Percentiles rank a stretch among this genome's conserved stretches.
Evolutionary conservation across 2,888 invertebrate genomes (phyloP).

Genomic region (Spisula solida): DNA sequence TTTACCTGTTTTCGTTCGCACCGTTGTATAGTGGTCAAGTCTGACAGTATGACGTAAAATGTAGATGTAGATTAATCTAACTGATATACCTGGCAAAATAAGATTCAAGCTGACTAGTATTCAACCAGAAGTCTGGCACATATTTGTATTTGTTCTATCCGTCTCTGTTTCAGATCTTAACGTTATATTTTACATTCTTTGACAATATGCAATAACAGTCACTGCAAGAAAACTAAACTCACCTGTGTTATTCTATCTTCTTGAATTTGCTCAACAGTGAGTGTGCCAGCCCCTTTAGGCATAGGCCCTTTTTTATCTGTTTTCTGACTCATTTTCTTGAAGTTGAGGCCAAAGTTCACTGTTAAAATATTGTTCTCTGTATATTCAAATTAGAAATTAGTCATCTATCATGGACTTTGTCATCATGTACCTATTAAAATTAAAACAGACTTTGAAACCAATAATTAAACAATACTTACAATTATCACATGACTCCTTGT

Average conservation of each 20-base stretch:
- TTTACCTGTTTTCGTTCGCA: too few relatives aligned
- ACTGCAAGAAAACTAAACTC: neutral
- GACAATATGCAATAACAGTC: too few relatives aligned
- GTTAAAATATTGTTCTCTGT: neutral
- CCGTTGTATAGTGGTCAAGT: too few relatives aligned
- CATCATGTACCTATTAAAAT: neutral
- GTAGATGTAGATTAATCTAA: too few relatives aligned
- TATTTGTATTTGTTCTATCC: too few relatives aligned
- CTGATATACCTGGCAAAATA: too few relatives aligned
- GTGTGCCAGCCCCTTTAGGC: conserved; percentile 70
- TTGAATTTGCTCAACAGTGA: conserved; percentile 96
- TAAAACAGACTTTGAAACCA: too few relatives aligned
- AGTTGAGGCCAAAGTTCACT: neutral
- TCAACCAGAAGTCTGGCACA: too few relatives aligned
- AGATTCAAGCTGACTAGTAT: too few relatives aligned
- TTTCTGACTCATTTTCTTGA: conserved; percentile 41
- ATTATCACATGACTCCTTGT: neutral
- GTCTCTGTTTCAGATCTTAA: too few relatives aligned
- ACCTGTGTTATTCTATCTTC: conserved; percentile 94
- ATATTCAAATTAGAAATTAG: neutral
- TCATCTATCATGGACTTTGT: neutral
- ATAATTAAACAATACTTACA: neutral
- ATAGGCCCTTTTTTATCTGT: conserved; percentile 16
- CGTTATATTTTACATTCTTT: too few relatives aligned
- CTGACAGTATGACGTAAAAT: too few relatives aligned